Percentiles rank a stretch among this genome's conserved stretches.
phyloP scores from a whole-genome alignment of 2,797 vertebrate genomes.

The Mallotus villosus region DNA sequence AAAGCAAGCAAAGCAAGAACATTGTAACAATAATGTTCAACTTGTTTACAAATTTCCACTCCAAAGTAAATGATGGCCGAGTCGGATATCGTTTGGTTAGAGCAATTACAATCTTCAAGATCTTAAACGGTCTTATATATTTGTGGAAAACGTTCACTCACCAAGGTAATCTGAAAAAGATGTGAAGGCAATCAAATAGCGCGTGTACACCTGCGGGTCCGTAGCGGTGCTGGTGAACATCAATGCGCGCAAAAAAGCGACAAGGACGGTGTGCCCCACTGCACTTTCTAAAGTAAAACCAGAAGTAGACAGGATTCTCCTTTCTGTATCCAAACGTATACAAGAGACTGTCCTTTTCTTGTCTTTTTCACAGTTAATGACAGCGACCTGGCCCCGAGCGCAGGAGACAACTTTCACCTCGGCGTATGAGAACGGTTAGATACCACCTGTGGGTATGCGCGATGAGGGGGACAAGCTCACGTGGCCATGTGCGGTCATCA shows the following conservation, averaged over 20 bases:
- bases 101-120: background rate
- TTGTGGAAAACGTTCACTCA: background rate
- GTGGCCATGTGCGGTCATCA: conserved; percentile 73
- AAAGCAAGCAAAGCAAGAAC: no score
- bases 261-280: background rate
- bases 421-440: background rate
- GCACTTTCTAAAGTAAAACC: background rate
- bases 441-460: conserved; percentile 54
- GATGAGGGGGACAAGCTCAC: conserved; percentile 32
- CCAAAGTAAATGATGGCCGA: no score
- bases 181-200: background rate
- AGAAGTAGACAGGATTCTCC: background rate
- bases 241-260: background rate
- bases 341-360: background rate
- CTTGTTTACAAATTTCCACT: no score
- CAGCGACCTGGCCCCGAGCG: background rate
- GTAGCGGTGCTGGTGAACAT: background rate
- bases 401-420: background rate
- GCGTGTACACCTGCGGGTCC: conserved; percentile 6
- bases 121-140: background rate
- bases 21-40: no score
- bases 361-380: background rate
- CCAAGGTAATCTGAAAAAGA: background rate
- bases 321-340: background rate
- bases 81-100: no score